These are phyloP conservation scores for Orthosia cruda DNA, from an alignment of 2,888 invertebrate genomes.

Conservation along the genomic window DNA sequence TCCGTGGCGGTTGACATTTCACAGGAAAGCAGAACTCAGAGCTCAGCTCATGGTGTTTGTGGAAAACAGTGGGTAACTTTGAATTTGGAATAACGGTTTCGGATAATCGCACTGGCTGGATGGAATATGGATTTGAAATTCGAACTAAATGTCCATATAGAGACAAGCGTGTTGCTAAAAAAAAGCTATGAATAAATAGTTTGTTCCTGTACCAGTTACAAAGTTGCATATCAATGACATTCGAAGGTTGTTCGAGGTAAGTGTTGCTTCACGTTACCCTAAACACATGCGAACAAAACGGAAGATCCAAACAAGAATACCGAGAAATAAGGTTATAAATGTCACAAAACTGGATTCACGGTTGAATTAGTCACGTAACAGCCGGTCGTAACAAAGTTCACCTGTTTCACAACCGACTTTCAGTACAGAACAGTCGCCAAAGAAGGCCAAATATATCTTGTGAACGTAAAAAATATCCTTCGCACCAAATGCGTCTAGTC, in stretches of 20 bases:
- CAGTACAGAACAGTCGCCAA: conserved; percentile 72
- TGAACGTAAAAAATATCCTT: conserved; percentile 84
- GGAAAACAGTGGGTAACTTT: conserved; percentile 47
- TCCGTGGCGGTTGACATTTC: conserved; percentile 84
- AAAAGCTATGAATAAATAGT: conserved; percentile 49
- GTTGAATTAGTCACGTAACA: conserved; percentile 55
- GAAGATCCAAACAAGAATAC: conserved; percentile 30
- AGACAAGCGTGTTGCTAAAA: conserved; percentile 34
- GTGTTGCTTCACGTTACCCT: conserved; percentile 27
- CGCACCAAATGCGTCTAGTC: conserved; percentile 75
- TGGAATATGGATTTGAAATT: conserved; percentile 10
- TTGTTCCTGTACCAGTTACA: conserved; percentile 53
- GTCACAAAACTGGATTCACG: conserved; percentile 40
- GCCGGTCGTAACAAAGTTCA: conserved; percentile 72
- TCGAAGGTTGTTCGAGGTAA: conserved; percentile 47
- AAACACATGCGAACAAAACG: neutral
- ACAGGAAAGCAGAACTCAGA: conserved; percentile 75
- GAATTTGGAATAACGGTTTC: conserved; percentile 60
- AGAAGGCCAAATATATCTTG: conserved; percentile 77
- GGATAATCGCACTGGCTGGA: neutral
- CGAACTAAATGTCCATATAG: conserved; percentile 3
- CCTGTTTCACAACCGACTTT: conserved; percentile 72
- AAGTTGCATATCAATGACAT: conserved; percentile 48
- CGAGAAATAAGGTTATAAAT: conserved; percentile 31
- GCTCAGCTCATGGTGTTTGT: conserved; percentile 56